Percentiles rank a stretch among this genome's conserved stretches.
phyloP scores from a whole-genome alignment of 64 coral and sea anemone genomes.

The Montipora efflorescens region DNA sequence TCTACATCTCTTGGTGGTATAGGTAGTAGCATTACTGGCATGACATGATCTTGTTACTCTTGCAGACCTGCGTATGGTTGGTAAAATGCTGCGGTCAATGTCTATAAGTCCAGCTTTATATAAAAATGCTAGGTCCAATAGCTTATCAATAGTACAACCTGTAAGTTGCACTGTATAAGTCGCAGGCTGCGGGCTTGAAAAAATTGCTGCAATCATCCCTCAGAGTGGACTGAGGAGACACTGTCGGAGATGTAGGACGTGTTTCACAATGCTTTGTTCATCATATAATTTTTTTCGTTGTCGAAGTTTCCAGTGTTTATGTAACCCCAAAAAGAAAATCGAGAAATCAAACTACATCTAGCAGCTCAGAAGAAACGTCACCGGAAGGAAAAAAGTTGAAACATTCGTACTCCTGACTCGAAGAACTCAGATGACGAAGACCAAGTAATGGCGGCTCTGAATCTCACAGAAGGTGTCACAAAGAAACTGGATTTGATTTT shows the following conservation, averaged over 20 bases:
- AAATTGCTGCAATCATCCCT: no score
- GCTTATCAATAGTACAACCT: no score
- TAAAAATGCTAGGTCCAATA: no score
- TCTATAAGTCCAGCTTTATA: no score
- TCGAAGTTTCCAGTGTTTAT: background rate
- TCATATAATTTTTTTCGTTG: background rate
- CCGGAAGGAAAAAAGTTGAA: slow-evolving; percentile 7
- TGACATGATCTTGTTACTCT: no score
- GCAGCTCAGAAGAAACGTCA: background rate
- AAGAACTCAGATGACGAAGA: background rate
- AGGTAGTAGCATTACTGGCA: no score
- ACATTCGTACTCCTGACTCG: background rate
- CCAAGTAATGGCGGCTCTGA: background rate
- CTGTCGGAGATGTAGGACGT: background rate
- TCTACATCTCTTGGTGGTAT: no score
- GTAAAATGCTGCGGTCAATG: no score
- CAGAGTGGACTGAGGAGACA: background rate
- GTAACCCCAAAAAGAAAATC: background rate
- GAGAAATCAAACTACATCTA: background rate
- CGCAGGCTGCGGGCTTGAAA: no score
- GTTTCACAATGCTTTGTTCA: background rate
- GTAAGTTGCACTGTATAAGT: no score
- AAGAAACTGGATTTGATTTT: background rate
- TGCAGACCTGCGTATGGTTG: no score
- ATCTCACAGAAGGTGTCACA: background rate